These are phyloP conservation scores for Phlogophora meticulosa DNA, from an alignment of 2,888 invertebrate species.

Conservation along the genomic window DNA sequence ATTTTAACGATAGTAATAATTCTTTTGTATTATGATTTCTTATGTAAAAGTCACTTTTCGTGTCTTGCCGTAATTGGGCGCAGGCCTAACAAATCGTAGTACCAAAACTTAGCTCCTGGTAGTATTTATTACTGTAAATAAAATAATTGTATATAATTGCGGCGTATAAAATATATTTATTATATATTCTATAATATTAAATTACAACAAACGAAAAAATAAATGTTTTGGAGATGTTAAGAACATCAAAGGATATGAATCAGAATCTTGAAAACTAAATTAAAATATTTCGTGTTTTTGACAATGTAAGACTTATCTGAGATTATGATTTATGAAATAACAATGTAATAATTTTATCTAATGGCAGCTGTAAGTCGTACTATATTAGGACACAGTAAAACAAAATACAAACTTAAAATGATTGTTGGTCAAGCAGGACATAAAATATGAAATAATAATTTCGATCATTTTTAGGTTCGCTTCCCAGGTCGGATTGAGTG, in stretches of 20 bases:
- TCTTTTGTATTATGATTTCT: too few species aligned
- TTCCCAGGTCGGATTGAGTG: too few species aligned
- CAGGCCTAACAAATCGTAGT: conserved; percentile 36
- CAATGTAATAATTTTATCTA: neutral
- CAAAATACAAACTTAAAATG: neutral
- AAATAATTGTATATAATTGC: conserved; percentile 32
- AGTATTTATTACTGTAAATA: conserved; percentile 60
- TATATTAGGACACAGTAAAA: conserved; percentile 1
- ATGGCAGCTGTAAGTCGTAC: conserved; percentile 29
- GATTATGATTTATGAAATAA: conserved; percentile 13
- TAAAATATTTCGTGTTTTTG: neutral
- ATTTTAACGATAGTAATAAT: too few species aligned
- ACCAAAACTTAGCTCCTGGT: conserved; percentile 28
- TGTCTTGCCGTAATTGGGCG: too few species aligned
- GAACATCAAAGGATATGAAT: conserved; percentile 32
- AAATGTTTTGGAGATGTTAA: conserved; percentile 38
- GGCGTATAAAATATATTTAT: conserved; percentile 31
- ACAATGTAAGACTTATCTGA: neutral
- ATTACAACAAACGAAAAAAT: neutral
- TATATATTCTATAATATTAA: neutral
- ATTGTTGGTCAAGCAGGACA: neutral
- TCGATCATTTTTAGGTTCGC: too few species aligned
- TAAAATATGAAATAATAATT: neutral
- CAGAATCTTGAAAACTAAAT: conserved; percentile 2
- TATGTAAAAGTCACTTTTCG: too few species aligned